A percentile compares a stretch with the other conserved stretches of the same genome.
Conservation (phyloP, 2,888 invertebrate genomes). For the Neocrepidodera transversa region DNA sequence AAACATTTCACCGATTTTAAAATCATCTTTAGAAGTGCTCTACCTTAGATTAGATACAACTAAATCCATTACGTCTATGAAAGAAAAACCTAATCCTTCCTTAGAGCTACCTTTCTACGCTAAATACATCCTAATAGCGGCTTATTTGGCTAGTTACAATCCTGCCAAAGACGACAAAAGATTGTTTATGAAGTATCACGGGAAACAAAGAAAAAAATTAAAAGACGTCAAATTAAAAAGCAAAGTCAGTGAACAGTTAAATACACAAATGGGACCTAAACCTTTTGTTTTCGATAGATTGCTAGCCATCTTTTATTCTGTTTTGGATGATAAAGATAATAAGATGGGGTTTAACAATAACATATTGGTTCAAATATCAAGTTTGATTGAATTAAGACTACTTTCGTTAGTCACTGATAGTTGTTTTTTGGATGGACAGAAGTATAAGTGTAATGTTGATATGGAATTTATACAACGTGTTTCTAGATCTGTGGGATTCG, state of each 20-base stretch:
- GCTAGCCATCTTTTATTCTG: slow-evolving; percentile 64
- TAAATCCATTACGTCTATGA: slow-evolving; percentile 39
- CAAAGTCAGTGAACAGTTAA: slow-evolving; percentile 66
- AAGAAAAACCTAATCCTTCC: slow-evolving; percentile 65
- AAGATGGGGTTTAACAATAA: slow-evolving; percentile 86
- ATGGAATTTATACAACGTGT: slow-evolving; percentile 82
- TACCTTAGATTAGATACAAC: slow-evolving; percentile 69
- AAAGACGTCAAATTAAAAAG: slow-evolving; percentile 69
- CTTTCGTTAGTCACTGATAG: slow-evolving; percentile 75
- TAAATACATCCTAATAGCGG: slow-evolving; percentile 87
- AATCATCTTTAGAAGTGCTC: slow-evolving; percentile 76
- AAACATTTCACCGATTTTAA: slow-evolving; percentile 78
- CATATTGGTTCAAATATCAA: slow-evolving; percentile 86
- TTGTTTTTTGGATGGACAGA: slow-evolving; percentile 78
- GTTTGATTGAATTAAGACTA: slow-evolving; percentile 83
- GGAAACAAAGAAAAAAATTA: slow-evolving; percentile 72
- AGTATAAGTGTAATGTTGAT: slow-evolving; percentile 86
- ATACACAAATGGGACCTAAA: slow-evolving; percentile 81
- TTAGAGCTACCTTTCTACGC: slow-evolving; percentile 88
- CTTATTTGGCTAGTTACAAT: slow-evolving; percentile 92
- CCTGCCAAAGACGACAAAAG: slow-evolving; percentile 87
- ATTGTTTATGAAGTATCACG: slow-evolving; percentile 82
- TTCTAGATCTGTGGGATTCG: slow-evolving; percentile 78
- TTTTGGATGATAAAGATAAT: slow-evolving; percentile 83
- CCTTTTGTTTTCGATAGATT: slow-evolving; percentile 57